Evolutionary conservation across 2,888 invertebrate species (phyloP).

Genomic region (Branchellion lobata): DNA sequence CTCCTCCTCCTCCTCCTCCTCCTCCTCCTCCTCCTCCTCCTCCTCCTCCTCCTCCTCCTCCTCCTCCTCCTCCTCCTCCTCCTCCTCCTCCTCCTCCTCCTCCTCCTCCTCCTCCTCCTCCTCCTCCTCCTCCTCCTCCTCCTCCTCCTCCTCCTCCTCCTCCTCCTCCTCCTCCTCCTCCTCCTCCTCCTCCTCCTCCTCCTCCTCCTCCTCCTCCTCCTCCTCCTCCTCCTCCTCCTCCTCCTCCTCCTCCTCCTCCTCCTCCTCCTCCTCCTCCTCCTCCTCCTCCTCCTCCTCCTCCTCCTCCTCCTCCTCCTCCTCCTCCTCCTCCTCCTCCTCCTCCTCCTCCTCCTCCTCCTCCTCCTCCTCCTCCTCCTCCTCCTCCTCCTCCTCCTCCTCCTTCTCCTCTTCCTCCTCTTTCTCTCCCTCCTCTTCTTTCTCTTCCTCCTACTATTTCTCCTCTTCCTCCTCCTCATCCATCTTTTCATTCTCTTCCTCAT

Average conservation of each 20-base stretch:
- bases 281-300: slow-evolving; percentile 12
- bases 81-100: not conserved
- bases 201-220: not conserved
- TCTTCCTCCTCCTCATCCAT: too few species aligned
- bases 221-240: slow-evolving; percentile 1
- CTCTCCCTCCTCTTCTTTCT: too few species aligned
- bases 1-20: slow-evolving; percentile 12
- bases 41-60: not conserved
- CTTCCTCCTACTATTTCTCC: too few species aligned
- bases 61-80: not conserved
- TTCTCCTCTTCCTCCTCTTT: too few species aligned
- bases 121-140: slow-evolving; percentile 1
- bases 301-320: slow-evolving; percentile 37
- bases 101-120: not conserved
- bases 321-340: slow-evolving; percentile 36
- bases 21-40: not conserved
- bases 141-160: slow-evolving; percentile 2
- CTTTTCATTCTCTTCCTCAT: too few species aligned
- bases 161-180: not conserved
- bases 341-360: slow-evolving; percentile 35
- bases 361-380: slow-evolving; percentile 21
- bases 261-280: not conserved
- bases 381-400: slow-evolving; percentile 26
- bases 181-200: slow-evolving; percentile 1
- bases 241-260: not conserved